Evolutionary conservation across 2,888 invertebrate species (phyloP).

Genomic region (Palloptera scutellata): DNA sequence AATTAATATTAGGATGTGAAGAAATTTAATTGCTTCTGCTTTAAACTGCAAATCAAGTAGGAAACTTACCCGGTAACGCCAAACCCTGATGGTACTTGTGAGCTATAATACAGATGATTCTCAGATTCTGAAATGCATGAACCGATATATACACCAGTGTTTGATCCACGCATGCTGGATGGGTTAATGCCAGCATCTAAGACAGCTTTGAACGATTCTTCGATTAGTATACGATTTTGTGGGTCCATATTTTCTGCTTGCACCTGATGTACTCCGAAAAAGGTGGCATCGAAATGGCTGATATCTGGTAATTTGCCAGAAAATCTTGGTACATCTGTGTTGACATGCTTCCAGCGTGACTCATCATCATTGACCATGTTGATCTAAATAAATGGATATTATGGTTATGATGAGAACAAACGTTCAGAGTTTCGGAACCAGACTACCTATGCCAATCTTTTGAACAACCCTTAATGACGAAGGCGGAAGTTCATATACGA

Average conservation of each 20-base stretch:
- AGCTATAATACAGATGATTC: constrained; percentile 75
- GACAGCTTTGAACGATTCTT: constrained; percentile 79
- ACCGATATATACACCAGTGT: constrained; percentile 79
- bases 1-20: not conserved
- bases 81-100: constrained; percentile 68
- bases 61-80: constrained; percentile 69
- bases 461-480: too few relatives aligned
- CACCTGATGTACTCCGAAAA: constrained; percentile 78
- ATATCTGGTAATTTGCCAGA: constrained; percentile 76
- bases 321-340: constrained; percentile 77
- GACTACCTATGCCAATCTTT: too few relatives aligned
- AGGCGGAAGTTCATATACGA: too few relatives aligned
- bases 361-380: constrained; percentile 79
- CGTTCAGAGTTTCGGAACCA: too few relatives aligned
- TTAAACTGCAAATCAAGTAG: not conserved
- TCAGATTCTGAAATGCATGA: constrained; percentile 77
- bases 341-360: constrained; percentile 77
- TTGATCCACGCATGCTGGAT: constrained; percentile 70
- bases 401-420: too few relatives aligned
- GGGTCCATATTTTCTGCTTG: constrained; percentile 82
- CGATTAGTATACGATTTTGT: constrained; percentile 79
- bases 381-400: constrained; percentile 26
- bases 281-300: constrained; percentile 78
- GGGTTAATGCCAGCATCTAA: constrained; percentile 81
- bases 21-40: not conserved